These are phyloP conservation scores for Mastigias papua DNA, from an alignment of 30 jellyfish, hydroid and myxozoan genomes.

Conservation along the genomic window DNA sequence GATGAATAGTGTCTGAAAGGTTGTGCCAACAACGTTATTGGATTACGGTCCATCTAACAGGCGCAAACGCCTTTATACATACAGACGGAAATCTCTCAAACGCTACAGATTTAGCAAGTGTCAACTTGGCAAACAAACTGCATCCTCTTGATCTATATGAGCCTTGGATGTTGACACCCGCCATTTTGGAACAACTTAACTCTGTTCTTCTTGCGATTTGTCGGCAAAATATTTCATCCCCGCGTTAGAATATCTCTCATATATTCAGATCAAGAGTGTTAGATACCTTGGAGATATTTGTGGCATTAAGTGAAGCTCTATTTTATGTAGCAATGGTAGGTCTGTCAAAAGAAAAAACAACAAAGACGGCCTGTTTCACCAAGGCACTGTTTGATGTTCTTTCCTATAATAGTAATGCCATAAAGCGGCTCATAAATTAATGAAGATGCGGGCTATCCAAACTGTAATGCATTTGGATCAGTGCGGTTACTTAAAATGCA, in stretches of 20 bases:
- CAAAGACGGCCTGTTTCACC: slow-evolving; percentile 2
- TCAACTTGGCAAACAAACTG: not conserved
- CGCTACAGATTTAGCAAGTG: not conserved
- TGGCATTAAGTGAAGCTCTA: not conserved
- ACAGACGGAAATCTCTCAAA: not conserved
- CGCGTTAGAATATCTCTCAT: not conserved
- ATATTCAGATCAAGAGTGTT: not conserved
- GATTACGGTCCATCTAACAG: not conserved
- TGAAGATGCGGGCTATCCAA: not conserved
- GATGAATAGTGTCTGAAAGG: not conserved
- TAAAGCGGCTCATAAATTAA: slow-evolving; percentile 5
- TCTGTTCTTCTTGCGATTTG: not conserved
- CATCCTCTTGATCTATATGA: not conserved
- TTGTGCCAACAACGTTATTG: no score
- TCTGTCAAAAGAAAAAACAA: not conserved
- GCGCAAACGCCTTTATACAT: not conserved
- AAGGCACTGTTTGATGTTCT: not conserved
- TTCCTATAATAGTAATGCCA: not conserved
- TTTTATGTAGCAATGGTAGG: not conserved
- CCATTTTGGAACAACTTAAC: not conserved
- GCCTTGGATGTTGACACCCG: not conserved
- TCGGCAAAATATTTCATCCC: not conserved
- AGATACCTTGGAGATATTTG: not conserved
- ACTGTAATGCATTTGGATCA: not conserved
- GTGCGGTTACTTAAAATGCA: not conserved